Percentiles rank a stretch among this genome's conserved stretches.
Evolutionary conservation across 2,888 invertebrate genomes (phyloP).

Genomic region (Urechis unicinctus): DNA sequence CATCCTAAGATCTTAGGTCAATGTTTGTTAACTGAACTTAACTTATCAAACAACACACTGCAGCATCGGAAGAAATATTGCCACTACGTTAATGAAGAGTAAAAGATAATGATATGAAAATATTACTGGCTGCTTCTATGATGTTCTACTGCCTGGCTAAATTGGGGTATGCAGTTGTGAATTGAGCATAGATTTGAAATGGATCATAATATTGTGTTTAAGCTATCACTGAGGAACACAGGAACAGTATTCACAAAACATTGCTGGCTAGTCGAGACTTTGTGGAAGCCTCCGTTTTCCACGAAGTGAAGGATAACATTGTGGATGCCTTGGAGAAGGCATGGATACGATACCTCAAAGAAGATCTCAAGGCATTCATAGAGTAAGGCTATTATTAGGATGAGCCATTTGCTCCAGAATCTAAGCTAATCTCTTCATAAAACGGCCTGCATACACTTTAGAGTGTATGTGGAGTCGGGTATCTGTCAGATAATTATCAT

Average conservation of each 20-base stretch:
- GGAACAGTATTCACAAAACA: conserved; percentile 27
- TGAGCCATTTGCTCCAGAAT: background rate
- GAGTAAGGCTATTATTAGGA: conserved; percentile 43
- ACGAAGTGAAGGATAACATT: conserved; percentile 31
- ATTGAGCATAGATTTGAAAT: background rate
- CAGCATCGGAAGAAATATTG: too few relatives aligned
- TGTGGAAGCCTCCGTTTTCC: conserved; percentile 38
- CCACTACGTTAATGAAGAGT: too few relatives aligned
- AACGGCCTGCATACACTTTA: background rate
- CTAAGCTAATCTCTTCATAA: background rate
- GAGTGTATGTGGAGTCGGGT: background rate
- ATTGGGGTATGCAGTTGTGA: too few relatives aligned
- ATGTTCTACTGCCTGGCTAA: too few relatives aligned
- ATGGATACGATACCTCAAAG: conserved; percentile 45
- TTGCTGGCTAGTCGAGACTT: conserved; percentile 38
- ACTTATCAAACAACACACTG: too few relatives aligned
- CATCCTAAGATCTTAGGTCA: too few relatives aligned
- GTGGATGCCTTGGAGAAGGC: conserved; percentile 34
- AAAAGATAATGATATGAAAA: too few relatives aligned
- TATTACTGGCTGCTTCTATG: too few relatives aligned
- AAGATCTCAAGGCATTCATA: conserved; percentile 45
- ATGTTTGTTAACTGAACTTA: too few relatives aligned
- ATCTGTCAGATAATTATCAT: background rate
- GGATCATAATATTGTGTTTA: conserved; percentile 18
- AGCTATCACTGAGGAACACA: conserved; percentile 25